Evolutionary conservation across 2,113 vertebrate species (phyloP), one percentile per base, ranked within the genome.

Genomic region (Labrus mixtus): DNA sequence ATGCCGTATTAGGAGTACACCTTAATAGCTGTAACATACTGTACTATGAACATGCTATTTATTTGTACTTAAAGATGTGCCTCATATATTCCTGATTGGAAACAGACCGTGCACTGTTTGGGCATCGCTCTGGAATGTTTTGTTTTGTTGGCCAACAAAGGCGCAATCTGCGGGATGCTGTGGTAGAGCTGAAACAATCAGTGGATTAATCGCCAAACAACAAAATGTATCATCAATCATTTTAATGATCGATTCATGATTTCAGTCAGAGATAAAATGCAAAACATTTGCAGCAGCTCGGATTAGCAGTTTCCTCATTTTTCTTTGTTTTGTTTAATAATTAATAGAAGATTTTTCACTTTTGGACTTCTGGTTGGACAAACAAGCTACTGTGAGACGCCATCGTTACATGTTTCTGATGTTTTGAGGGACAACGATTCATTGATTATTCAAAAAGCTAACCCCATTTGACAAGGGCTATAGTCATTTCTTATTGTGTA

Each of bases 51-150:
- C 68, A 68, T 50, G 69, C 67, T 64, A 67, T 90, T 87, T 82
- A 78, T 87, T 82, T 70, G 51, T 71, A 66, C 78, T 87, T 82
- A 82, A 86, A 91, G 84, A 83, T 64, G 56, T 71, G 78, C 70
- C 75, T 87, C 74, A 39, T 85, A 58, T 82, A 79, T 70, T 81
- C 61, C 59, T 78, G 64, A 86, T 72, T 76, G 70, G 29, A 64
- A 45, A 9, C 68, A 83, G 82, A 55, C 41, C 51, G 4, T 64
- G 36, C 50, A 63, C 64, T 61, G 69, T 82, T 79, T 61, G 64
- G 25, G 63, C 81, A 59, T 69, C 17, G 33, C 51, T 79, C 11
- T 23, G 65, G 45, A 74, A 81, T 67, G 75, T 80, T 70, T 80
- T 39, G 43, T 12, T 45, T 48, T 19, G 46, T 48, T 48, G 46